Evolutionary conservation across 1,140 invertebrate genomes (phyloP).

Genomic region (Metopolophium dirhodum): DNA sequence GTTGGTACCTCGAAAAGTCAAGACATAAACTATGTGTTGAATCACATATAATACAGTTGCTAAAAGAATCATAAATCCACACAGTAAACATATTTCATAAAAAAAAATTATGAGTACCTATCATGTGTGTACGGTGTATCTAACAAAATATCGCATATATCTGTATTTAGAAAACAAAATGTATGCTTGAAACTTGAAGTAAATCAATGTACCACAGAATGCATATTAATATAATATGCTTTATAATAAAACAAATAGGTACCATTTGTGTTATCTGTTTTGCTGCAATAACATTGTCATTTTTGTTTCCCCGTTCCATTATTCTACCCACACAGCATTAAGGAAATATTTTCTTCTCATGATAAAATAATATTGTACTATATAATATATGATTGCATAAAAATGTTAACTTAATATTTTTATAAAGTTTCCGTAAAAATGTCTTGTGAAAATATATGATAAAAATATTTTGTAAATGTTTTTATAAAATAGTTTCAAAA

Average conservation of each 20-base stretch:
- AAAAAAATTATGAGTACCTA: neutral
- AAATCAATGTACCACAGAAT: neutral
- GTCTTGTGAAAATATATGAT: too few species aligned
- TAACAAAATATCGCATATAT: neutral
- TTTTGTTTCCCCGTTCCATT: neutral
- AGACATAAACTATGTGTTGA: neutral
- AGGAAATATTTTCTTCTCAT: too few species aligned
- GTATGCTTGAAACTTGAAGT: neutral
- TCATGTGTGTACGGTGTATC: neutral
- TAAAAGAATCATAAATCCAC: neutral
- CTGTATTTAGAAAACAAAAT: neutral
- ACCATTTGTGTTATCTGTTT: neutral
- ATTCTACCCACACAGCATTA: neutral
- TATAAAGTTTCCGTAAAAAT: too few species aligned
- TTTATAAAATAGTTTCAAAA: too few species aligned
- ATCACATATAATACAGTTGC: neutral
- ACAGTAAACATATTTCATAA: neutral
- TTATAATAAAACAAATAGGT: neutral
- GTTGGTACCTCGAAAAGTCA: neutral
- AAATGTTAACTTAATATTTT: too few species aligned
- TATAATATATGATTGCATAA: too few species aligned
- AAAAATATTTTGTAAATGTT: too few species aligned
- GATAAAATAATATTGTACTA: too few species aligned
- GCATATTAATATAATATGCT: neutral
- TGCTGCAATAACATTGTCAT: neutral